These are phyloP conservation scores for Characodon lateralis DNA, from an alignment of 2,797 vertebrate genomes.

Conservation along the genomic window DNA sequence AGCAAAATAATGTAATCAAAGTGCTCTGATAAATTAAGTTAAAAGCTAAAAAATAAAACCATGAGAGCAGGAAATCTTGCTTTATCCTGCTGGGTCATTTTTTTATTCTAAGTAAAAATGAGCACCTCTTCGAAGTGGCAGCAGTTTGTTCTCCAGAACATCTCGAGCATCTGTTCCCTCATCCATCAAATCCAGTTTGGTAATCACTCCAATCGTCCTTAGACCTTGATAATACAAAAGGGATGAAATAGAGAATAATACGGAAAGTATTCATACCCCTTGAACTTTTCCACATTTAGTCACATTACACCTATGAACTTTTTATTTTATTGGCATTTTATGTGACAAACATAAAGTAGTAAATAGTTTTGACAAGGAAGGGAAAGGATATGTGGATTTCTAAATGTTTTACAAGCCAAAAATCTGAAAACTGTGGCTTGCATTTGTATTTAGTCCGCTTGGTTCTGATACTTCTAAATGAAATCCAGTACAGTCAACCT, in stretches of 20 bases:
- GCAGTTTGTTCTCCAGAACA: conserved; percentile 91
- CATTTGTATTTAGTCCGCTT: not conserved
- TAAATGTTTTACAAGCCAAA: not conserved
- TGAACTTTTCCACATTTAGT: not conserved
- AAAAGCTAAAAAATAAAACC: not conserved
- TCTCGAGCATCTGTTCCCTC: conserved; percentile 95
- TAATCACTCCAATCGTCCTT: conserved; percentile 95
- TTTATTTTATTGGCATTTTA: not conserved
- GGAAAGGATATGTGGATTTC: not conserved
- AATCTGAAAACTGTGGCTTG: not conserved
- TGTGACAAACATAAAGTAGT: not conserved
- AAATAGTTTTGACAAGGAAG: not conserved
- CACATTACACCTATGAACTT: not conserved
- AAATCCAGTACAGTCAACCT: not conserved
- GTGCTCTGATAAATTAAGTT: not conserved
- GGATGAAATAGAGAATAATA: not conserved
- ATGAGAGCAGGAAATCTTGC: not conserved
- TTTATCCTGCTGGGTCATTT: not conserved
- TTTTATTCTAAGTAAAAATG: not conserved
- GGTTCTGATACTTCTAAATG: not conserved
- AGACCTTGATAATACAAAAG: conserved; percentile 76
- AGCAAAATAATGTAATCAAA: not conserved
- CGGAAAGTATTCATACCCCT: not conserved
- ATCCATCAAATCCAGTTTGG: conserved; percentile 96
- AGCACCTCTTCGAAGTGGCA: conserved; percentile 80